phyloP scores from a whole-genome alignment of 2,888 invertebrate genomes.

The Falcaria lacertinaria region DNA sequence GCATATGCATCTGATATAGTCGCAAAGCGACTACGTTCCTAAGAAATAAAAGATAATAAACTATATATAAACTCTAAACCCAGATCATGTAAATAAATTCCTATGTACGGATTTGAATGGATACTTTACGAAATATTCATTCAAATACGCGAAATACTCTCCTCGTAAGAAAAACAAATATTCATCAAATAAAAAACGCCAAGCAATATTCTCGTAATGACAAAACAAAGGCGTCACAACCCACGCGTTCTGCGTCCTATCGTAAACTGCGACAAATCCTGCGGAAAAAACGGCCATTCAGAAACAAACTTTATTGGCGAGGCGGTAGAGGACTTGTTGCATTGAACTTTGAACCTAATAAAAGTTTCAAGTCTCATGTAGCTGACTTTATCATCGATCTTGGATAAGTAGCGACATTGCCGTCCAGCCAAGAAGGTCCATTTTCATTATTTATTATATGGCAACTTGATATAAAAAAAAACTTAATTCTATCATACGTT shows the following conservation, averaged over 20 bases:
- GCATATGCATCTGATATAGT: too few relatives aligned
- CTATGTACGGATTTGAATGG: too few relatives aligned
- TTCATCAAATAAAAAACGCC: not conserved
- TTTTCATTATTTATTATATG: not conserved
- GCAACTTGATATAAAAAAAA: not conserved
- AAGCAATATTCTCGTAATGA: not conserved
- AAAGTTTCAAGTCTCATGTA: slow-evolving; percentile 1
- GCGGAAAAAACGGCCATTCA: not conserved
- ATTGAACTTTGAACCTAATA: not conserved
- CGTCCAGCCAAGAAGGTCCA: not conserved
- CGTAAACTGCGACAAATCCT: not conserved
- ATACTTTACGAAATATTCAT: too few relatives aligned
- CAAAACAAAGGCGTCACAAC: not conserved
- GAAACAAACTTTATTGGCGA: not conserved
- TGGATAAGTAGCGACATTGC: not conserved
- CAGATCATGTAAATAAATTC: too few relatives aligned
- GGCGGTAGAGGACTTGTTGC: not conserved
- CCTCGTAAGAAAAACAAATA: not conserved
- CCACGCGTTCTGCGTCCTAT: not conserved
- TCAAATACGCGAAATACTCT: too few relatives aligned
- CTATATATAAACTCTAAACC: too few relatives aligned
- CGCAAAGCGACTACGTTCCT: too few relatives aligned
- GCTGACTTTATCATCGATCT: slow-evolving; percentile 2
- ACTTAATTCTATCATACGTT: too few relatives aligned
- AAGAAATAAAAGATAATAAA: too few relatives aligned